A percentile compares a stretch with the other conserved stretches of the same genome.
phyloP scores from a whole-genome alignment of 2,888 invertebrate species.

The Acleris cristana region DNA sequence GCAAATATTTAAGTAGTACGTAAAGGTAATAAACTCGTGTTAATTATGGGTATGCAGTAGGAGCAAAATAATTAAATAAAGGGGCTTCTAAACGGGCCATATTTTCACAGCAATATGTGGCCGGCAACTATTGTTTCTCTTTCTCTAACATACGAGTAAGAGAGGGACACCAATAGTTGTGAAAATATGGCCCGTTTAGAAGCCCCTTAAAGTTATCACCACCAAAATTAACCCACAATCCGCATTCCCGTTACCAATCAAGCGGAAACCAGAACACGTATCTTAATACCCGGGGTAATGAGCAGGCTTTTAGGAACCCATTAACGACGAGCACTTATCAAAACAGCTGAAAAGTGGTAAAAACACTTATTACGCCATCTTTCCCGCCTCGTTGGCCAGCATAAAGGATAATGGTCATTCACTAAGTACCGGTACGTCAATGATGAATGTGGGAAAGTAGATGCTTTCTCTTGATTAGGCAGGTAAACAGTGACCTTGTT shows the following conservation, averaged over 20 bases:
- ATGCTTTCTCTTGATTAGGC: slow-evolving; percentile 15
- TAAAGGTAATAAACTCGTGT: no score
- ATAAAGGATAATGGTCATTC: slow-evolving; percentile 11
- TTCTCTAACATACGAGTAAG: no score
- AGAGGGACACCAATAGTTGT: no score
- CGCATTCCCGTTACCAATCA: slow-evolving; percentile 25
- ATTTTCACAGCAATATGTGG: no score
- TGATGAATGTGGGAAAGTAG: slow-evolving; percentile 26
- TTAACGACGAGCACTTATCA: slow-evolving; percentile 40
- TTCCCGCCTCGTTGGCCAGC: slow-evolving; percentile 16
- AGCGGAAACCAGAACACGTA: slow-evolving; percentile 32
- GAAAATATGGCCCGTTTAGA: no score
- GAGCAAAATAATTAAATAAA: no score
- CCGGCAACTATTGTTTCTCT: no score
- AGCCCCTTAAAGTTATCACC: background rate
- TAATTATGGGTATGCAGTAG: no score
- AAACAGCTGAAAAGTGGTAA: slow-evolving; percentile 37
- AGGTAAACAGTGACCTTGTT: background rate
- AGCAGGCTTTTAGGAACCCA: slow-evolving; percentile 45
- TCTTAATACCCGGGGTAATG: slow-evolving; percentile 43
- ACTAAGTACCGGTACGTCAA: slow-evolving; percentile 7
- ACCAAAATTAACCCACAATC: slow-evolving; percentile 21
- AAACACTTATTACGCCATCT: slow-evolving; percentile 31
- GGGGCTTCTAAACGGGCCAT: no score
- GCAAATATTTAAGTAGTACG: no score